These are phyloP conservation scores for Drosophila sproati DNA, from an alignment of 1,140 invertebrate genomes.

Conservation along the genomic window DNA sequence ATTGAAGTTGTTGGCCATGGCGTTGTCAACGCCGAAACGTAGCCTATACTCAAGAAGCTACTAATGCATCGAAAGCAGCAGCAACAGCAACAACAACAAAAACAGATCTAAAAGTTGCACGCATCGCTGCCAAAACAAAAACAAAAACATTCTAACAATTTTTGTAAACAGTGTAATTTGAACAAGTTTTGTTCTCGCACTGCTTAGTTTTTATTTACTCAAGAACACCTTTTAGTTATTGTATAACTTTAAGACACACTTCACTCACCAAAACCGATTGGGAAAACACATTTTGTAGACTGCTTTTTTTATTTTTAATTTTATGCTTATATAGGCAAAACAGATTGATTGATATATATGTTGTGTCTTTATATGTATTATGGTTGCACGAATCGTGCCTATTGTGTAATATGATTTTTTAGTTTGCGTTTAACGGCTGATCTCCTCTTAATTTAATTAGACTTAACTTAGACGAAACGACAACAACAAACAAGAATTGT, in stretches of 20 bases:
- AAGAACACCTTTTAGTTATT: constrained; percentile 13
- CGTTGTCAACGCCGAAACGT: constrained; percentile 78
- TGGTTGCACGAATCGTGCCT: constrained; percentile 60
- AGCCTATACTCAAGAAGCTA: constrained; percentile 85
- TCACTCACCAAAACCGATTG: constrained; percentile 72
- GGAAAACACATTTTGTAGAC: constrained; percentile 74
- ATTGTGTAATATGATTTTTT: constrained; percentile 76
- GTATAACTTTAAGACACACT: constrained; percentile 34
- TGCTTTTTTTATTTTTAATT: constrained; percentile 51
- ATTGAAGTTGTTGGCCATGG: constrained; percentile 74
- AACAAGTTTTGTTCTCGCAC: constrained; percentile 21
- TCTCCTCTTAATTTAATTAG: constrained; percentile 80
- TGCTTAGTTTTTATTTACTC: constrained; percentile 42
- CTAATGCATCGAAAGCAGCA: constrained; percentile 78
- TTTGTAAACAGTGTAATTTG: constrained; percentile 20
- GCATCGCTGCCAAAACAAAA: constrained; percentile 29
- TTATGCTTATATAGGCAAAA: constrained; percentile 51
- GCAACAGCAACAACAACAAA: constrained; percentile 23
- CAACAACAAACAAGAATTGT: constrained; percentile 53
- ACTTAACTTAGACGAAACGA: constrained; percentile 31
- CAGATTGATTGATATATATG: constrained; percentile 38
- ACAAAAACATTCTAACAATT: constrained; percentile 52
- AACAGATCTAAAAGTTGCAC: neutral
- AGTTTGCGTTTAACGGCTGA: constrained; percentile 65
- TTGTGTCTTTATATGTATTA: constrained; percentile 50